Base-by-base conservation (phyloP, 1,140 invertebrate species). In the Achatina immaculata region DNA sequence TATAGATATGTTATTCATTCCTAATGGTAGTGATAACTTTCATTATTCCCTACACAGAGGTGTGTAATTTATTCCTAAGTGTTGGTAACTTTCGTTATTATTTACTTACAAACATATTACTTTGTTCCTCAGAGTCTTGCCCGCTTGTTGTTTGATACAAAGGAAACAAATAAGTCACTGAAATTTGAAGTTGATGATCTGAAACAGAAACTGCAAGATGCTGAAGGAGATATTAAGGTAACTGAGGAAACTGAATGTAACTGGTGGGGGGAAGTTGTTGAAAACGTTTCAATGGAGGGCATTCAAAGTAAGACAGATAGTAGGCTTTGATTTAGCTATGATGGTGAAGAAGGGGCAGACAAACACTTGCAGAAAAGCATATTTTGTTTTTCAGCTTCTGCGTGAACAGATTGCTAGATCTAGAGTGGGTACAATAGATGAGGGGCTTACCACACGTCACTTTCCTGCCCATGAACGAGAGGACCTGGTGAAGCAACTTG, bases 201-300 rank as follows among this genome's bases (percentile, higher is more conserved):
- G 6, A 93, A 93, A 78, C 95, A 95, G 86, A 94, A 95, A 82
- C 89, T 95, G 34, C 90, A 91, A n/a, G 95, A 95, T 89, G 93
- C 94, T 42, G 92, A 94, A 84, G 94, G 94, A 43, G 95, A 95
- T 87, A 94, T 95, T 66, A 94, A 95, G 91, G 93, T 95, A 82
- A 38, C 19, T n/a, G n/a, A n/a, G n/a, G 65, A 19, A 14, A 68
- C 11, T 68, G 31, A 21, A 31, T 11, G n/a, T n/a, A n/a, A n/a
- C n/a, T n/a, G n/a, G n/a, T n/a, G n/a, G n/a, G n/a, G n/a, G n/a
- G n/a, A n/a, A n/a, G n/a, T n/a, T n/a, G n/a, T n/a, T n/a, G n/a
- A n/a, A n/a, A n/a, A n/a, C n/a, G n/a, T n/a, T n/a, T n/a, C n/a
- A n/a, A n/a, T n/a, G n/a, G n/a, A n/a, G n/a, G n/a, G n/a, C n/a